Percentiles rank a stretch among this genome's conserved stretches.
Conservation (phyloP, 2,888 invertebrate species). For the Coecobrya sp. region DNA sequence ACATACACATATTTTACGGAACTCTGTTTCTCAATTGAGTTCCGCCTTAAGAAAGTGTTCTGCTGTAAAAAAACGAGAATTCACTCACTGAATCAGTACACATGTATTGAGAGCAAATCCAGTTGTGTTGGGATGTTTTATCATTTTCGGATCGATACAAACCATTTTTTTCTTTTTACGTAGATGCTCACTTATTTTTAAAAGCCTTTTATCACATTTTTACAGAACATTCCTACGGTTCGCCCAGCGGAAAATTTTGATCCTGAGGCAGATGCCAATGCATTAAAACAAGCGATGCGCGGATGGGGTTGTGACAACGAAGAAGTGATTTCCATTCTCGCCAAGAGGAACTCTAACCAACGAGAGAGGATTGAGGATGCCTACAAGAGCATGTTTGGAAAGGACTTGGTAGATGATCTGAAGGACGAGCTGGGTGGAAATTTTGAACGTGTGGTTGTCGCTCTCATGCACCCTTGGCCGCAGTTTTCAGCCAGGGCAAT, state of each 20-base stretch:
- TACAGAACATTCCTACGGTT: constrained; percentile 85
- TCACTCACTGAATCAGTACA: background rate
- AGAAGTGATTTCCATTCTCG: constrained; percentile 83
- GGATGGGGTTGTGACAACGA: constrained; percentile 86
- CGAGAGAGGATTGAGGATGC: constrained; percentile 83
- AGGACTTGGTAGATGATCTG: constrained; percentile 87
- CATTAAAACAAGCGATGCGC: constrained; percentile 85
- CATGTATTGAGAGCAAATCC: constrained; percentile 26
- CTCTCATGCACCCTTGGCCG: constrained; percentile 88
- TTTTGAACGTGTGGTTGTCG: constrained; percentile 88
- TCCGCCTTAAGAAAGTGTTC: constrained; percentile 32
- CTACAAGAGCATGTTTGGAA: constrained; percentile 84
- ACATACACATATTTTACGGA: constrained; percentile 46
- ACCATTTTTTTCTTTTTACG: constrained; percentile 46
- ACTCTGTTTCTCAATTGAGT: constrained; percentile 32
- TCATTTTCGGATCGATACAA: constrained; percentile 67
- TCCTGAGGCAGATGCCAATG: constrained; percentile 85
- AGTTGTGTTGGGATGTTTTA: constrained; percentile 20
- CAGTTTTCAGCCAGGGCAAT: constrained; percentile 88
- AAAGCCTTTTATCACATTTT: constrained; percentile 76
- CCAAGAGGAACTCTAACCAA: constrained; percentile 84
- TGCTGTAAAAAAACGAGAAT: constrained; percentile 29
- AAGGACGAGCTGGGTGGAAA: constrained; percentile 88
- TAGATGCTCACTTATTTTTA: constrained; percentile 64
- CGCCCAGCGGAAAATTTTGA: constrained; percentile 81